Conservation (phyloP, 2,797 vertebrate species). For the Acanthiza pusilla region DNA sequence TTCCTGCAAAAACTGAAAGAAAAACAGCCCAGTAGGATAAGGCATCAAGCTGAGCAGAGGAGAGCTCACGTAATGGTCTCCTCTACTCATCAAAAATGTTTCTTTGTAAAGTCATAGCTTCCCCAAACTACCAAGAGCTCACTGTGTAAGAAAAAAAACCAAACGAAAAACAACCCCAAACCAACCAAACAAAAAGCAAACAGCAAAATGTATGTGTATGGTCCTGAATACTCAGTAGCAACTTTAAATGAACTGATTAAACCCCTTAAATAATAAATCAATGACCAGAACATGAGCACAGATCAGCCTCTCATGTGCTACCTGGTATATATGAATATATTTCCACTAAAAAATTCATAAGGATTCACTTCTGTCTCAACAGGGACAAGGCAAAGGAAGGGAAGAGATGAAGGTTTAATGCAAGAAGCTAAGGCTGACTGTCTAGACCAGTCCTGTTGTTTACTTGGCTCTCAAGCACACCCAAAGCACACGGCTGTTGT, state of each 20-base stretch:
- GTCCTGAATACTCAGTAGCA: not conserved
- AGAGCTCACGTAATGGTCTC: not conserved
- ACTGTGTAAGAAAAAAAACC: not conserved
- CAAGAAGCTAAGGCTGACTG: not conserved
- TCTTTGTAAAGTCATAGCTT: not conserved
- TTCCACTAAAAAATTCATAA: not conserved
- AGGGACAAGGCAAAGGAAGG: not conserved
- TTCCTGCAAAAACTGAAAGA: not conserved
- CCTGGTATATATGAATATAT: not conserved
- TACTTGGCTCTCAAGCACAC: not conserved
- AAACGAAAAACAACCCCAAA: not conserved
- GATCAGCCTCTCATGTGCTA: not conserved
- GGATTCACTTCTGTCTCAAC: not conserved
- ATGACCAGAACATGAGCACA: not conserved
- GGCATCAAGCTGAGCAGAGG: not conserved
- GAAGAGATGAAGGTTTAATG: not conserved
- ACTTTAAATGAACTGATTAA: not conserved
- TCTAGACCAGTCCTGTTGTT: not conserved
- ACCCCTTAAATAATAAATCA: not conserved
- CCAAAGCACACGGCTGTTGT: not conserved
- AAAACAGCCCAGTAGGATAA: not conserved
- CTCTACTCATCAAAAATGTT: not conserved
- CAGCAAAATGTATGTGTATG: not conserved
- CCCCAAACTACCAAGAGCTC: not conserved
- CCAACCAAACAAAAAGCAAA: not conserved